phyloP scores from a whole-genome alignment of 2,888 invertebrate genomes.

The Kuschelorhynchus macadamiae region DNA sequence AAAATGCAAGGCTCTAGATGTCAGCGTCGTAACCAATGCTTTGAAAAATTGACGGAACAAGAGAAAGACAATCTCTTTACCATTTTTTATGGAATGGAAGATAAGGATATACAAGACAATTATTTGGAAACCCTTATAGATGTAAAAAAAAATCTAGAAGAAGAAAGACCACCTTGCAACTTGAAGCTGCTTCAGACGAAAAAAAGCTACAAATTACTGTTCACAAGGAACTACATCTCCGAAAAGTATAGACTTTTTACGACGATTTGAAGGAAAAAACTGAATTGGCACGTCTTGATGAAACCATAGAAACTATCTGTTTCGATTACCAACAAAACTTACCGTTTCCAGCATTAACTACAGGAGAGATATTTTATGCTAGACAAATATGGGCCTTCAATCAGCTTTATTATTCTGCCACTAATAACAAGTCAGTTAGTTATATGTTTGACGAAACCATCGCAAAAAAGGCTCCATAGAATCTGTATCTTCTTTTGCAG shows the following conservation, averaged over 20 bases:
- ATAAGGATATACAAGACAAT: no score
- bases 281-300: not conserved
- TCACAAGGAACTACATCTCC: no score
- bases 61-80: no score
- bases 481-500: slow-evolving; percentile 27
- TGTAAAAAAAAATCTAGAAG: no score
- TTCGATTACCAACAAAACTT: slow-evolving; percentile 38
- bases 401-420: slow-evolving; percentile 22
- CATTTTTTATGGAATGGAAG: no score
- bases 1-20: not conserved
- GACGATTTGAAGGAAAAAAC: no score
- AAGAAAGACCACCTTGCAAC: not conserved
- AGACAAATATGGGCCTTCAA: slow-evolving; percentile 44
- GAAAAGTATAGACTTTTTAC: no score
- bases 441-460: slow-evolving; percentile 45
- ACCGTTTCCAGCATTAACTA: slow-evolving; percentile 26
- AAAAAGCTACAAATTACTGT: no score
- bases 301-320: slow-evolving; percentile 7
- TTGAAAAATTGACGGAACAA: no score
- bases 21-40: no score
- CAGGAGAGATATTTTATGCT: slow-evolving; percentile 37
- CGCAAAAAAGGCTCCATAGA: slow-evolving; percentile 40
- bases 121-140: no score
- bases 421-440: slow-evolving; percentile 26
- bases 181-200: not conserved